Conservation (phyloP, 2,113 vertebrate genomes). For the Bufo bufo region DNA sequence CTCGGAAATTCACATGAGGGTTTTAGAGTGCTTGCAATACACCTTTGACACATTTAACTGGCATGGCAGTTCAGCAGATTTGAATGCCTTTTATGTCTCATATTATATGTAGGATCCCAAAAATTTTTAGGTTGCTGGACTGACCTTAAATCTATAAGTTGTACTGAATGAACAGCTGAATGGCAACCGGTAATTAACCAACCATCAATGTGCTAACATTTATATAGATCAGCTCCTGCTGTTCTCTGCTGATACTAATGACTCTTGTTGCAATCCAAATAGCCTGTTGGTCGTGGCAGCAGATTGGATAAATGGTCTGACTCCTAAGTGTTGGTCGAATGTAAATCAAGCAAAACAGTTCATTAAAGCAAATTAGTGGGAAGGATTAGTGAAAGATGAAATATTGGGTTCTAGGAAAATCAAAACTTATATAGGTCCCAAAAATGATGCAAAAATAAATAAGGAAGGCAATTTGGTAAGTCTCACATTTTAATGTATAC, state of each 20-base stretch:
- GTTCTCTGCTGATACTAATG: slow-evolving; percentile 21
- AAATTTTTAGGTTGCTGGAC: background rate
- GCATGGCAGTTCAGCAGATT: background rate
- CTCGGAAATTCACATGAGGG: background rate
- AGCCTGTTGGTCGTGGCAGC: background rate
- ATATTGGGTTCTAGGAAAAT: background rate
- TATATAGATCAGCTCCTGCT: slow-evolving; percentile 12
- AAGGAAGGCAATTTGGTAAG: no score
- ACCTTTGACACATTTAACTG: slow-evolving; percentile 26
- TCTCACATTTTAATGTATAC: background rate
- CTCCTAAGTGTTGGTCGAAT: background rate
- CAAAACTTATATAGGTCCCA: background rate
- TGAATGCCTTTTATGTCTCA: background rate
- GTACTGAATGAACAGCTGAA: background rate
- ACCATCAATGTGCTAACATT: background rate
- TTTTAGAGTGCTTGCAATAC: background rate
- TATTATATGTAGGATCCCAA: background rate
- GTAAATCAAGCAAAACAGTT: background rate
- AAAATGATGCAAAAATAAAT: background rate
- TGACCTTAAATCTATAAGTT: slow-evolving; percentile 17
- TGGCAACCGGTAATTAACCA: slow-evolving; percentile 26
- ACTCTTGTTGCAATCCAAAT: background rate
- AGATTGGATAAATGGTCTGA: background rate
- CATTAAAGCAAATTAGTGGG: background rate
- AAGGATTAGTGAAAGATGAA: background rate